Evolutionary conservation across 2,888 invertebrate genomes (phyloP), one percentile per base, ranked within the genome.

Genomic region (Uloborus plumipes): DNA sequence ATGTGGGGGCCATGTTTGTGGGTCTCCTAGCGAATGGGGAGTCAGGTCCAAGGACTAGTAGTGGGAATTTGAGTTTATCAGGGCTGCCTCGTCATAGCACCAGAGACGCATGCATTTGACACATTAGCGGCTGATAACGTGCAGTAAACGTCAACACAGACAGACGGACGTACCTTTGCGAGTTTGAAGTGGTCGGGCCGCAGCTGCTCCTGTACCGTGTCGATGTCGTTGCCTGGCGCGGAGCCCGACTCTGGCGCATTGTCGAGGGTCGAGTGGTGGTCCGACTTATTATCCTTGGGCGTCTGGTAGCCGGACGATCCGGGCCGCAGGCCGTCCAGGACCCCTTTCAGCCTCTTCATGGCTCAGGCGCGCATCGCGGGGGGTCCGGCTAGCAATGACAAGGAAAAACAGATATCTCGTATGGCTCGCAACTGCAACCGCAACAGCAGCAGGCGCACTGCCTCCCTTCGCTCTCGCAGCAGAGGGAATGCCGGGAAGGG

Each of bases 401-500:
- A 55, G 74, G n/a, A n/a, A 65, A 18, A 65, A 18, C 31, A 20
- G 49, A 20, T n/a, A n/a, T 7, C 16, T 49, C 50, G 7, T 20
- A 15, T 15, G 14, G 6, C 14, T 39, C 20, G 65, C 49, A 20
- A 39, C n/a, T 13, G 47, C 18, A 15, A 14, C 64, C 3, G 18
- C 16, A 16, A 9, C 58, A 22, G 53, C 31, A 66, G 61, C 49
- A 64, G n/a, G 72, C 72, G 65, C 59, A 51, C 79, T 59, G 39
- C 65, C 59, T 64, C 70, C 18, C 18, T 9, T 39, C 16, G 50
- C 47, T 26, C 47, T 26, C 18, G 66, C 22, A 71, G 72, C n/a
- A n/a, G 22, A 62, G 73, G 79, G 80, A 81, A 81, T 81, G 80
- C 80, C 73, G 80, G 80, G 74, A 74, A 81, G 80, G 16, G 80